Percentiles rank a stretch among this genome's conserved stretches.
phyloP scores from a whole-genome alignment of 2,113 vertebrate genomes.

The Nycticorax nycticorax region DNA sequence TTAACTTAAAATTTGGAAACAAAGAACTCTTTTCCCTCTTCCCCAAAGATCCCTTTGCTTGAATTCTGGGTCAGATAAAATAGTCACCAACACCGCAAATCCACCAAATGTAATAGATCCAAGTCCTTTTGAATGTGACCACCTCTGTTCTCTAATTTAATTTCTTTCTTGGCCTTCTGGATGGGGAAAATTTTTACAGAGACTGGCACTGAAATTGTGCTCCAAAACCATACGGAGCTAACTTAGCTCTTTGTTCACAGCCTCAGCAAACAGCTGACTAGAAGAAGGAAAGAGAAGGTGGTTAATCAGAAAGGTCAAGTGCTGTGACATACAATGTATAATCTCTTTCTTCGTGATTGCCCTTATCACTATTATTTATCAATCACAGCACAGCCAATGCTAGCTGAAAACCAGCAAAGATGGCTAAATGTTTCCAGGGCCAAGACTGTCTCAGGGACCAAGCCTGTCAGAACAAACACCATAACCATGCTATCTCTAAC shows the following conservation, averaged over 20 bases:
- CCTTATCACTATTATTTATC: not conserved
- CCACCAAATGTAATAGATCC: not conserved
- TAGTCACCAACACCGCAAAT: not conserved
- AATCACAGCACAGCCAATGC: not conserved
- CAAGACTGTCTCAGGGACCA: not conserved
- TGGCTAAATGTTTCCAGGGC: not conserved
- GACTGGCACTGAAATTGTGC: not conserved
- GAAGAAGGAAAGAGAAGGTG: not conserved
- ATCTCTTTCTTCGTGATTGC: not conserved
- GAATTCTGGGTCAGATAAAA: not conserved
- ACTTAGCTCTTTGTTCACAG: not conserved
- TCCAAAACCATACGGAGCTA: not conserved
- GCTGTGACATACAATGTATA: not conserved
- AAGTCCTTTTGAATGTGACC: not conserved
- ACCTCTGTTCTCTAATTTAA: not conserved
- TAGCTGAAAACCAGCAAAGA: not conserved
- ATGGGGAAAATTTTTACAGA: not conserved
- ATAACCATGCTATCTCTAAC: not conserved
- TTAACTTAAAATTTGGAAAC: not conserved
- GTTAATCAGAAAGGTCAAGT: not conserved
- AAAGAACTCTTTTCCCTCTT: not conserved
- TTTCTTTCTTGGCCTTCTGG: not conserved
- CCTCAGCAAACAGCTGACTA: not conserved
- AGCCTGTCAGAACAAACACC: not conserved
- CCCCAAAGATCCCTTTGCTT: fast-evolving